Base-by-base conservation (phyloP, 1,140 invertebrate species). In the Lutraria rhynchaena region DNA sequence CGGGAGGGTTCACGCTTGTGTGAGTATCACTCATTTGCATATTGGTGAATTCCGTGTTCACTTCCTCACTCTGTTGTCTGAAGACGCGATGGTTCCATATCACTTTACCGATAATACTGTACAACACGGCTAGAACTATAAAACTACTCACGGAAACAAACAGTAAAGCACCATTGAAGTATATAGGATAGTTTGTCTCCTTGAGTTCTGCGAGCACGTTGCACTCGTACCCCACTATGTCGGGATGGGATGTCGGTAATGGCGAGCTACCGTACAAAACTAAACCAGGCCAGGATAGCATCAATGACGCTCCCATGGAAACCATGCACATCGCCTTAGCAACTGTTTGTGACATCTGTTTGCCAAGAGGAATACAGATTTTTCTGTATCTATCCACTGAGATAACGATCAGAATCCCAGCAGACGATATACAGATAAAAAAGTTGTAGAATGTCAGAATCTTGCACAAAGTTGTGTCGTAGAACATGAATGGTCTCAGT, bases 301-400 rank as follows among this genome's bases (percentile, higher is more conserved):
- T 33, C 11, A 87, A 13, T 1, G 87, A 82, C 27, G 88, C 46
- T 5, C 84, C 31, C 37, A 85, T 70, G 13, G 84, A 77, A 27
- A 86, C 31, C 9, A 73, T 24, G 60, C 89, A 90, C 11, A 85
- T 83, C 0, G 83, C 19, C 58, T 87, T 87, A 0, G 88, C 83
- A n/a, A 81, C 53, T 0, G 44, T 75, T 5, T 81, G 67, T 0
- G 86, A 85, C 22, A 90, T 71, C 5, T 85, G 57, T 29, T 60
- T 71, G 5, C 82, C 67, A 29, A 85, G 73, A 0, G 89, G 89
- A 55, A 83, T 63, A 53, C 89, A 88, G n/a, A 90, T 87, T 63
- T 88, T 88, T 27, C 86, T 63, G 78, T 86, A 90, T 19, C 89
- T 67, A 63, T 90, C 89, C 31, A 87, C 71, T 31, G 88, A 86